phyloP scores from a whole-genome alignment of 1,140 invertebrate species.

The Camponotus floridanus region DNA sequence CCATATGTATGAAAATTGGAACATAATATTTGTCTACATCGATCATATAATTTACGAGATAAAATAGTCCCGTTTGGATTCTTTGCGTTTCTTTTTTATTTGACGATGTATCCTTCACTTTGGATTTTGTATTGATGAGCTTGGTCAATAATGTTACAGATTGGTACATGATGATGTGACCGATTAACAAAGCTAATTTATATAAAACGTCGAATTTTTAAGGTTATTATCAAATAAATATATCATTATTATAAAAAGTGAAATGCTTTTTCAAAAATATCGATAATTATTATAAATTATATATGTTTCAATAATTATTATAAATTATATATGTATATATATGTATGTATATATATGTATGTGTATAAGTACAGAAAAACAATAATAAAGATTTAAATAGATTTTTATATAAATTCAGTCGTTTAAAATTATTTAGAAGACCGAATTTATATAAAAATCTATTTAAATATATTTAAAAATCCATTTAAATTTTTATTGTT shows the following conservation, averaged over 20 bases:
- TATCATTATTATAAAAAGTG: background rate
- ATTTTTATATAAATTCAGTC: background rate
- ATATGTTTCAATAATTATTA: too few relatives aligned
- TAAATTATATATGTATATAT: too few relatives aligned
- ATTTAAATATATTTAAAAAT: too few relatives aligned
- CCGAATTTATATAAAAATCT: background rate
- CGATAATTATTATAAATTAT: background rate
- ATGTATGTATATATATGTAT: too few relatives aligned
- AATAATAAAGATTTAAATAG: too few relatives aligned
- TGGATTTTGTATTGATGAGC: too few relatives aligned
- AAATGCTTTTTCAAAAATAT: background rate
- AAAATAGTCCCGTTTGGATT: background rate
- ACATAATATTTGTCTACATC: conserved; percentile 22
- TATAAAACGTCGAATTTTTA: background rate
- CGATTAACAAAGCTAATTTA: background rate
- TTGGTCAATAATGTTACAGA: background rate
- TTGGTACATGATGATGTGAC: background rate
- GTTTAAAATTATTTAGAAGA: background rate
- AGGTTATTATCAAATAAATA: background rate
- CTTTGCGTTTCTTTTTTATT: too few relatives aligned
- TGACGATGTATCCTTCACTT: background rate
- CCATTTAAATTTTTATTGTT: background rate
- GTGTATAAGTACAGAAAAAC: too few relatives aligned
- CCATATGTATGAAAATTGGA: conserved; percentile 40
- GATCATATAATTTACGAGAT: conserved; percentile 31